A percentile compares a stretch with the other conserved stretches of the same genome.
Evolutionary conservation across 2,113 vertebrate species (phyloP).

Genomic region (Oncorhynchus masou): DNA sequence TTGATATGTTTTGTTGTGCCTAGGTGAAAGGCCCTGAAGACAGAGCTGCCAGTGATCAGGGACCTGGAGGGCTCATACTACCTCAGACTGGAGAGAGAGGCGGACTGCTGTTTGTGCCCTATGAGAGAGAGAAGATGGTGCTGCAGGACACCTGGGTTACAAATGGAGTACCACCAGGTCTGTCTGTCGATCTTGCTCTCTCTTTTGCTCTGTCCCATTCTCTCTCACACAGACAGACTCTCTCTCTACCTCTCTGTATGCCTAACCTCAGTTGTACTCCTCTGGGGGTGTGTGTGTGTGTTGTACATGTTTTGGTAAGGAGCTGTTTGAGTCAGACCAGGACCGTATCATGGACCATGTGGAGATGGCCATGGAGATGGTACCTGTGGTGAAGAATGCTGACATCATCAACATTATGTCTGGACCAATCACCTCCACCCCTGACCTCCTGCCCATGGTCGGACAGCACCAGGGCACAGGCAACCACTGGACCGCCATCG

Average conservation of each 20-base stretch:
- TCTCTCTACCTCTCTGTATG: background rate
- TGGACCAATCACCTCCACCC: conserved; percentile 96
- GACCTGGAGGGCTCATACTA: conserved; percentile 95
- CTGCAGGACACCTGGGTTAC: conserved; percentile 91
- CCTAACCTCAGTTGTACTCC: background rate
- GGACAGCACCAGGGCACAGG: conserved; percentile 87
- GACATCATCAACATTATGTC: conserved; percentile 90
- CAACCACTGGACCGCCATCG: conserved; percentile 96
- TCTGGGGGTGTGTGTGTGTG: conserved; percentile 6
- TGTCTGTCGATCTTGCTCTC: conserved; percentile 14
- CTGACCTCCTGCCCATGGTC: conserved; percentile 94
- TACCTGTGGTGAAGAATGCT: conserved; percentile 88
- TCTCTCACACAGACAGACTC: background rate
- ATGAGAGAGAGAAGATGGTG: conserved; percentile 93
- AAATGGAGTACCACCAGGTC: conserved; percentile 86
- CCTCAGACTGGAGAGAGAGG: conserved; percentile 90
- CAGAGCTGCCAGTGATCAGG: conserved; percentile 88
- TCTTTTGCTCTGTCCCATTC: background rate
- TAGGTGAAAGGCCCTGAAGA: conserved; percentile 87
- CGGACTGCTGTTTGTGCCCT: conserved; percentile 91
- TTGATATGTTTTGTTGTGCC: too few species aligned
- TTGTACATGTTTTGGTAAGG: conserved; percentile 89
- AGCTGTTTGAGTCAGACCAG: conserved; percentile 95
- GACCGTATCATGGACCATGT: conserved; percentile 93
- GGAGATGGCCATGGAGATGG: conserved; percentile 93